phyloP scores from a whole-genome alignment of 2,888 invertebrate genomes.

The Eugnorisma glareosa region DNA sequence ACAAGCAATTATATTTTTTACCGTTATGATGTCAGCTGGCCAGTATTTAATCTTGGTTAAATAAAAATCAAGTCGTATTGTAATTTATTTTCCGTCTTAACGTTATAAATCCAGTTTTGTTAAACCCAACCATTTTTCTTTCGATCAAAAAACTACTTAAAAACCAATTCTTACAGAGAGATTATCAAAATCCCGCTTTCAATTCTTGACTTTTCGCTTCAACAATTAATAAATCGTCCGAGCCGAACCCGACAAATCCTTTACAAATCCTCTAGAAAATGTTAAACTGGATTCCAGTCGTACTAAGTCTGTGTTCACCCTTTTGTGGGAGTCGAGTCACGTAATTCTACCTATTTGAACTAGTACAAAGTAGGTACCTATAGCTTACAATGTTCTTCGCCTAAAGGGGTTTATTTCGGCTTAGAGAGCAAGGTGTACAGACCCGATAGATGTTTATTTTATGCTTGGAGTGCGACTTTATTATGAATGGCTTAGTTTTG shows the following conservation, averaged over 20 bases:
- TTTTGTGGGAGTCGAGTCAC: constrained; percentile 69
- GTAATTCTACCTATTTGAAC: constrained; percentile 74
- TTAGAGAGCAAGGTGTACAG: constrained; percentile 55
- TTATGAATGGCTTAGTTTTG: constrained; percentile 31
- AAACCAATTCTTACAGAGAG: constrained; percentile 8
- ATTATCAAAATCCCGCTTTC: constrained; percentile 37
- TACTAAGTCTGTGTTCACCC: constrained; percentile 50
- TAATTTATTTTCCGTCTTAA: neutral
- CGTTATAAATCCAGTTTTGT: neutral
- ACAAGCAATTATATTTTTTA: neutral
- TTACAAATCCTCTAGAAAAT: constrained; percentile 49
- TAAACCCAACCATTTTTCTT: neutral
- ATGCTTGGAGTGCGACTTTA: constrained; percentile 9
- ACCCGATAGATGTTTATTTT: constrained; percentile 47
- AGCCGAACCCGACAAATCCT: constrained; percentile 41
- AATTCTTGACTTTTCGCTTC: constrained; percentile 43
- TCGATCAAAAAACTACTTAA: constrained; percentile 16
- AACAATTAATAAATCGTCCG: constrained; percentile 51
- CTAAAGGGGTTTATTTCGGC: constrained; percentile 68
- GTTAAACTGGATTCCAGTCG: constrained; percentile 50
- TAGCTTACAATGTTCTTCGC: constrained; percentile 67
- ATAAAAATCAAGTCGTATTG: neutral
- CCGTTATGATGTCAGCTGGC: neutral
- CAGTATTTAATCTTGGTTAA: neutral
- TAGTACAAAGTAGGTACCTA: constrained; percentile 71